phyloP scores from a whole-genome alignment of 2,888 invertebrate genomes.

The Lycia hirtaria region DNA sequence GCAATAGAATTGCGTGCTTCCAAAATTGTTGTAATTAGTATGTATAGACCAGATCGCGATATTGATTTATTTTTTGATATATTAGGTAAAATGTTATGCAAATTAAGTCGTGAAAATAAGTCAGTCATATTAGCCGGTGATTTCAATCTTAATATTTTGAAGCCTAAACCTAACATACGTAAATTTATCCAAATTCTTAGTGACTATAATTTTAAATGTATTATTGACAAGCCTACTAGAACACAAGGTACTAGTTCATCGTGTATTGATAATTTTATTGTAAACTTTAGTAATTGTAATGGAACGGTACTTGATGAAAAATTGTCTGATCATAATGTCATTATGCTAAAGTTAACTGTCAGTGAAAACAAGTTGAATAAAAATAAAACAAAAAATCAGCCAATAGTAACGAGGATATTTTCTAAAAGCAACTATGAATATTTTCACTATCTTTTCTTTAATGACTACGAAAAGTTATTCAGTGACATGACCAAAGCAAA shows the following conservation, averaged over 20 bases:
- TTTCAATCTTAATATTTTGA: too few species aligned
- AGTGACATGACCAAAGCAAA: too few species aligned
- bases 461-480: not conserved
- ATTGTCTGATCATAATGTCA: constrained; percentile 1
- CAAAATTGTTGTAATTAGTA: not conserved
- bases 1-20: constrained; percentile 2
- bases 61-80: constrained; percentile 2
- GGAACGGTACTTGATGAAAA: not conserved
- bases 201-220: not conserved
- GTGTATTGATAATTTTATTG: constrained; percentile 4
- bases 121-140: not conserved
- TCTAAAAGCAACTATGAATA: not conserved
- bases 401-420: not conserved
- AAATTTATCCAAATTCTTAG: not conserved
- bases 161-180: not conserved
- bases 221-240: not conserved
- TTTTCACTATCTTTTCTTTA: not conserved
- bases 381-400: not conserved
- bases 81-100: not conserved
- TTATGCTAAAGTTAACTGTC: not conserved
- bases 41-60: constrained; percentile 4
- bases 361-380: not conserved
- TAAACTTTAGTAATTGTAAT: not conserved
- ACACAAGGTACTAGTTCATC: not conserved
- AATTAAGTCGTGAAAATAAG: not conserved